These are phyloP conservation scores for Hybognathus amarus DNA, from an alignment of 2,797 vertebrate species.

Conservation along the genomic window DNA sequence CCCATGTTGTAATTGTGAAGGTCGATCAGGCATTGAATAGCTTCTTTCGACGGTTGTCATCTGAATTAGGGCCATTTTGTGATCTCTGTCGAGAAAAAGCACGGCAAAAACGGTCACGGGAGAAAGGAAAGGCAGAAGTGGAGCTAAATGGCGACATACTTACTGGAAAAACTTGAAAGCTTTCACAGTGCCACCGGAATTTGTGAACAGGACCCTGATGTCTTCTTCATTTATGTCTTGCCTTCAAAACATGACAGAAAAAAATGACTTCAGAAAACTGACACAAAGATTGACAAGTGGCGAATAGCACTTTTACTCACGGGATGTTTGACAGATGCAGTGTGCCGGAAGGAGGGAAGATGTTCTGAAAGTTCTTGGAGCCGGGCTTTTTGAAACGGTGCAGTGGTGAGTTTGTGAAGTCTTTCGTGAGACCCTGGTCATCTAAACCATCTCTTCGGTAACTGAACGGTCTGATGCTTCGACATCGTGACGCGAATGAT, in stretches of 20 bases:
- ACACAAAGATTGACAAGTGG: constrained; percentile 29
- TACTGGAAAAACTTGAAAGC: constrained; percentile 99
- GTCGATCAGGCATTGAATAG: constrained; percentile 95
- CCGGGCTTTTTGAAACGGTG: constrained; percentile 98
- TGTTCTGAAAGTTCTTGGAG: constrained; percentile 98
- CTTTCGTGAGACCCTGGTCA: constrained; percentile 96
- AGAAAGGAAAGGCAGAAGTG: background rate
- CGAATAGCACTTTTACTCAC: constrained; percentile 77
- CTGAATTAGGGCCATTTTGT: constrained; percentile 98
- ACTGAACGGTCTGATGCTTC: constrained; percentile 95
- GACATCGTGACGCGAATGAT: constrained; percentile 96
- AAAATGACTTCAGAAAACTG: constrained; percentile 16
- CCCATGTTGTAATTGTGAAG: constrained; percentile 99
- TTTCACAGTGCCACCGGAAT: constrained; percentile 95
- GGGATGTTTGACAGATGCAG: constrained; percentile 97
- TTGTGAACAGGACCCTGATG: constrained; percentile 91
- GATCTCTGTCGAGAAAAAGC: constrained; percentile 81
- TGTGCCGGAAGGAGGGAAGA: constrained; percentile 95
- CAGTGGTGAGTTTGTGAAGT: constrained; percentile 95
- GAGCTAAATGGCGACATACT: constrained; percentile 56
- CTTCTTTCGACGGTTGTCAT: constrained; percentile 97
- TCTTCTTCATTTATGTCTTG: constrained; percentile 94
- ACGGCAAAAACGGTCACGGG: background rate
- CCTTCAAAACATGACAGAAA: constrained; percentile 72
- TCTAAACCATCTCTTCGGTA: constrained; percentile 95